A percentile compares a stretch with the other conserved stretches of the same genome.
These are phyloP conservation scores for Solea solea DNA, from an alignment of 2,113 vertebrate species.

Conservation along the genomic window DNA sequence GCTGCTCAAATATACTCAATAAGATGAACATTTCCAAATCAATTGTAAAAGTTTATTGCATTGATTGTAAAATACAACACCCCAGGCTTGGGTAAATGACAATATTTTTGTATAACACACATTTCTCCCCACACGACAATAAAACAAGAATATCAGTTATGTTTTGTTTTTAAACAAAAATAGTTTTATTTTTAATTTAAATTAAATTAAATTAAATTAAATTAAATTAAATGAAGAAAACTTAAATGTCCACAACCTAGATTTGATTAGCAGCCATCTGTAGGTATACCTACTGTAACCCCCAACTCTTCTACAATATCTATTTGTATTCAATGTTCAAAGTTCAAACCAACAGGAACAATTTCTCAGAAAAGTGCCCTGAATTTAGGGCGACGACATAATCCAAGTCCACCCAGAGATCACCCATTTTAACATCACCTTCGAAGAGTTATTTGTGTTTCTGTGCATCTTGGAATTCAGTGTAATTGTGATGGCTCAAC, in stretches of 20 bases:
- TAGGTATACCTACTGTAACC: too few species aligned
- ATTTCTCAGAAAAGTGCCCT: background rate
- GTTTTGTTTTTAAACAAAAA: background rate
- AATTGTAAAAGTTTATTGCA: background rate
- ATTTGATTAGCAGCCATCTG: background rate
- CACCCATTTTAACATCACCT: background rate
- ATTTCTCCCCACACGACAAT: background rate
- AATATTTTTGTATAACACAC: background rate
- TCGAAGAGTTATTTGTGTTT: too few species aligned
- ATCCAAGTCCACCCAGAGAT: background rate
- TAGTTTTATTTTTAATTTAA: constrained; percentile 1
- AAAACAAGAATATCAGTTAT: background rate
- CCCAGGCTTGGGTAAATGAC: background rate
- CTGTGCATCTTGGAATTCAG: too few species aligned
- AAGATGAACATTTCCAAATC: background rate
- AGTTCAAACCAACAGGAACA: background rate
- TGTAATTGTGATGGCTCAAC: too few species aligned
- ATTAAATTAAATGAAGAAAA: too few species aligned
- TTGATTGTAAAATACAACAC: background rate
- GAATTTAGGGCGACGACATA: background rate
- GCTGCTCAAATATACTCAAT: too few species aligned
- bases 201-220: background rate
- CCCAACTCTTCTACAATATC: too few species aligned
- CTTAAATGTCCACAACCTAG: background rate
- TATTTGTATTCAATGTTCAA: background rate